phyloP scores from a whole-genome alignment of 2,113 vertebrate genomes.

The Peromyscus maniculatus region DNA sequence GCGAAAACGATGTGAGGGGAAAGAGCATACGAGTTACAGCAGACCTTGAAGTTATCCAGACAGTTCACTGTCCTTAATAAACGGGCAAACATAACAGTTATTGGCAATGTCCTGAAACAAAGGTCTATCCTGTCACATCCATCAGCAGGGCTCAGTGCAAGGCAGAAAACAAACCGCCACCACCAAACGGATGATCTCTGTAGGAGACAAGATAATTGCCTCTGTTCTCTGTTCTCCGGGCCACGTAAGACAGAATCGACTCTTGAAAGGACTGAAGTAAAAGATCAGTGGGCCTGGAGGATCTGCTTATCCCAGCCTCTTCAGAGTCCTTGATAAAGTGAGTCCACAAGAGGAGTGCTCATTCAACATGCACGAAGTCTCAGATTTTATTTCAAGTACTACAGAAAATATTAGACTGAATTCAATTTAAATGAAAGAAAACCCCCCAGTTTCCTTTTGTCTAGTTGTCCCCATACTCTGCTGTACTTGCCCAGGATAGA shows the following conservation, averaged over 20 bases:
- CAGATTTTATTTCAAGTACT: background rate
- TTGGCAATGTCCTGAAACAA: background rate
- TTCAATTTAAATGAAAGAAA: background rate
- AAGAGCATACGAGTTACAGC: background rate
- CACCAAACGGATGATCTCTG: background rate
- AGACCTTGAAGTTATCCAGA: background rate
- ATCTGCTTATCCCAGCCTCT: fast-evolving
- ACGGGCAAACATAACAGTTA: background rate
- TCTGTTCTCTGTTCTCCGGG: background rate
- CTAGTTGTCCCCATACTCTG: too few relatives aligned
- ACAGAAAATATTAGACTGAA: background rate
- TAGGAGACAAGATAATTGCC: background rate
- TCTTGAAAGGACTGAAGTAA: fast-evolving
- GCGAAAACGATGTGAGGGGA: background rate
- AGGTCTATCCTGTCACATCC: background rate
- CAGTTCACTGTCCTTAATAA: background rate
- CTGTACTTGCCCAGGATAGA: background rate
- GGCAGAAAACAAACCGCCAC: background rate
- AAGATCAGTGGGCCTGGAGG: background rate
- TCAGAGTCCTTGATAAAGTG: background rate
- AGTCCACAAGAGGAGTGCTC: background rate
- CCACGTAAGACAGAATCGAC: background rate
- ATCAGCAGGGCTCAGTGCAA: background rate
- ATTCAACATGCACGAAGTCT: background rate
- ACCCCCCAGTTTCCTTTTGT: background rate